Base-by-base conservation (phyloP, 2,888 invertebrate genomes). In the Cephus runcator region DNA sequence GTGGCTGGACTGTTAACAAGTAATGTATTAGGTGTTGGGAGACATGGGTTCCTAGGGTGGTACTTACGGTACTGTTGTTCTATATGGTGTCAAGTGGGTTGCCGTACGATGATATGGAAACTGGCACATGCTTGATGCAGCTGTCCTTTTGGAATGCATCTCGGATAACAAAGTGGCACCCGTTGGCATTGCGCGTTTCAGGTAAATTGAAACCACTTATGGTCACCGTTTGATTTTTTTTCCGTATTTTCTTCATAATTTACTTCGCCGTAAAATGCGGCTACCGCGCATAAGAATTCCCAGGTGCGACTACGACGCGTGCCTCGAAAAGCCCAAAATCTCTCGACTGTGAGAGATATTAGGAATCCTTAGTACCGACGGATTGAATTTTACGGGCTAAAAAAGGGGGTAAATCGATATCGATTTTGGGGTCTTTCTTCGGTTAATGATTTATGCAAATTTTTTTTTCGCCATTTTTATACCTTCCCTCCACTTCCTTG, bases 401-500 rank as follows among this genome's bases (percentile, higher is more conserved):
- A 40, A 40, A 4, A 1, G 23, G 1, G 15, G 15, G 40, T 56
- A 56, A 15, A 56, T 56, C 40, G 40, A 56, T 56, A 56, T 56
- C 40, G 40, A 56, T 23, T 6, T 56, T 56, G 23, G 23, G 15
- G 40, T 15, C 23, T 56, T 23, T 56, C 23, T 23, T 15, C 9
- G 40, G 40, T 56, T 23, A 56, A 23, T 56, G 40, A 56, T 56
- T 56, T 23, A 56, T 56, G 40, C 40, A 23, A 23, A 56, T 23
- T 56, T 56, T 23, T 23, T 15, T 56, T 56, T 56, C 3, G 9
- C 3, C 30, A 15, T 11, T 33, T 71, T 34, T 15, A 30, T 34
- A 30, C 15, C 79, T 4, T 40, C 69, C 12, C 69, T 75, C 76
- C 30, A 23, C 34, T 75, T 40, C 71, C 68, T 76, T 77, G 71